Evolutionary conservation across 2,888 invertebrate genomes (phyloP).

Genomic region (Acanthosepion lycidas): DNA sequence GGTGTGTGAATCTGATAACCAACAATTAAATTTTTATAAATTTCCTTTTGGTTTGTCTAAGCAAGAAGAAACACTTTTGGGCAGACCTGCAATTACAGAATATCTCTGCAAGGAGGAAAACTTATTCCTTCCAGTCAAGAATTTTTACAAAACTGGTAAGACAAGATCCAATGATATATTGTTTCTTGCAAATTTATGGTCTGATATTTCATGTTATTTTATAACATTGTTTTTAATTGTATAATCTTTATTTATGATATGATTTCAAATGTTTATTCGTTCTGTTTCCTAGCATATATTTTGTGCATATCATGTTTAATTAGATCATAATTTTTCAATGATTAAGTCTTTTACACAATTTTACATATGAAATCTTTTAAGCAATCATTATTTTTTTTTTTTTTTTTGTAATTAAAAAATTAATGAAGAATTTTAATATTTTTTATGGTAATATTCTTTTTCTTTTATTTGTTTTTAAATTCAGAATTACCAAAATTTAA

Average conservation of each 20-base stretch:
- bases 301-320: too few relatives aligned
- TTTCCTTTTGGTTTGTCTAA: background rate
- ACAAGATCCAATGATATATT: slow-evolving; percentile 20
- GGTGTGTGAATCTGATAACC: slow-evolving; percentile 33
- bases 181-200: background rate
- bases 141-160: slow-evolving; percentile 9
- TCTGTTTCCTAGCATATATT: too few relatives aligned
- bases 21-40: background rate
- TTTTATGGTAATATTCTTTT: too few relatives aligned
- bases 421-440: too few relatives aligned
- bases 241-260: background rate
- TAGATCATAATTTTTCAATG: too few relatives aligned
- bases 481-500: too few relatives aligned
- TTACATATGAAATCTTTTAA: too few relatives aligned
- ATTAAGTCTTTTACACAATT: too few relatives aligned
- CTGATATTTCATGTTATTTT: background rate
- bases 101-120: slow-evolving; percentile 16
- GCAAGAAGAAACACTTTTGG: background rate
- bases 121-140: background rate
- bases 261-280: too few relatives aligned
- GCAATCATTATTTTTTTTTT: too few relatives aligned
- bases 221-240: background rate
- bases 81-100: slow-evolving; percentile 15
- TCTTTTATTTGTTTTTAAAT: too few relatives aligned
- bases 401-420: too few relatives aligned